Evolutionary conservation across 2,797 vertebrate species (phyloP).

Genomic region (Erethizon dorsatum): DNA sequence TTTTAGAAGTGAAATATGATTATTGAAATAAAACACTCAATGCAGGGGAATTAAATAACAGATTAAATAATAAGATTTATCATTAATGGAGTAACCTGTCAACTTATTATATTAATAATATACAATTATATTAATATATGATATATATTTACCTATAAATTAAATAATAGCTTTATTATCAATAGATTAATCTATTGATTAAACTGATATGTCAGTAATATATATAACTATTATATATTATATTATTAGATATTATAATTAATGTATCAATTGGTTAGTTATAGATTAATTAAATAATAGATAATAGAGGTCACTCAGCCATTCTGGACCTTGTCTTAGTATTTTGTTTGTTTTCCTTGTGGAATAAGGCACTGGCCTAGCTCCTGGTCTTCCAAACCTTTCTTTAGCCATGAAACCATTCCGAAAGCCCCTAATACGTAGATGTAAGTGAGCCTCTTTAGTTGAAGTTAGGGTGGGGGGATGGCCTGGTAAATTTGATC

Average conservation of each 20-base stretch:
- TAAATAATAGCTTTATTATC: not conserved
- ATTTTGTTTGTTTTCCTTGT: not conserved
- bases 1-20: not conserved
- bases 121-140: not conserved
- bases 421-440: not conserved
- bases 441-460: not conserved
- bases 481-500: not conserved
- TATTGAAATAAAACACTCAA: conserved; percentile 4
- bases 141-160: not conserved
- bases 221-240: not conserved
- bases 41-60: not conserved
- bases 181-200: not conserved
- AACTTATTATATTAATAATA: not conserved
- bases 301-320: not conserved
- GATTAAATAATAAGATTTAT: not conserved
- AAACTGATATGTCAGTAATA: not conserved
- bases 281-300: not conserved
- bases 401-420: not conserved
- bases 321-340: not conserved
- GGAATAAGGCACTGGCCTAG: not conserved
- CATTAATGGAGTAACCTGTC: not conserved
- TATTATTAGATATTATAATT: not conserved
- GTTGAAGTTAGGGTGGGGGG: not conserved
- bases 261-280: not conserved
- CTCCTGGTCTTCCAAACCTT: not conserved